Evolutionary conservation across 2,113 vertebrate genomes (phyloP).

Genomic region (Carassius carassius): DNA sequence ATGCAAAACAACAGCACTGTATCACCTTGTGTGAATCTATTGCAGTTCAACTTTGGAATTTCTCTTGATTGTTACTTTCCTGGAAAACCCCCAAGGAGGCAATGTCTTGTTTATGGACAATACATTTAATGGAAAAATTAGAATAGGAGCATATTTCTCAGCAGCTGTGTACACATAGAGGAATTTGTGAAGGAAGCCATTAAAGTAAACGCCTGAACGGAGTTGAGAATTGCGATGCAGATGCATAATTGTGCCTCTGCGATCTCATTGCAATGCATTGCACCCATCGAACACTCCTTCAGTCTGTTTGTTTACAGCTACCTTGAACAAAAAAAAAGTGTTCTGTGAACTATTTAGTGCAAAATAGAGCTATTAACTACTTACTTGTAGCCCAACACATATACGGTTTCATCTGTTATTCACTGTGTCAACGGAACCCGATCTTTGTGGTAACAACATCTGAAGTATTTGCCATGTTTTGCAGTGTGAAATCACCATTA

Average conservation of each 20-base stretch:
- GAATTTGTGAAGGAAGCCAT: constrained; percentile 71
- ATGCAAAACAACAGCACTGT: not conserved
- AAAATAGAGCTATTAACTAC: constrained; percentile 44
- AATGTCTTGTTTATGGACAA: constrained; percentile 73
- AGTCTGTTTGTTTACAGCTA: constrained; percentile 27
- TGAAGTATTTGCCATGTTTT: not conserved
- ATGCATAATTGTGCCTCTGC: constrained; percentile 24
- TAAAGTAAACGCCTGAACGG: constrained; percentile 61
- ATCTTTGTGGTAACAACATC: constrained; percentile 38
- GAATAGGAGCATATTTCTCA: constrained; percentile 66
- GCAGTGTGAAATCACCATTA: constrained; percentile 45
- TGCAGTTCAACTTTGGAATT: constrained; percentile 67
- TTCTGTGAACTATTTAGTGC: constrained; percentile 32
- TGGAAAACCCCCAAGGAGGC: constrained; percentile 73
- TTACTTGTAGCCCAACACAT: constrained; percentile 21
- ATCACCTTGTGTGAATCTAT: constrained; percentile 48
- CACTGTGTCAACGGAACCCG: constrained; percentile 30
- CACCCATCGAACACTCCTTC: constrained; percentile 3
- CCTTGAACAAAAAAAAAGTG: not conserved
- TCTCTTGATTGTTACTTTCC: constrained; percentile 75
- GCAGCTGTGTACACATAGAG: constrained; percentile 79
- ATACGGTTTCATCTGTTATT: constrained; percentile 46
- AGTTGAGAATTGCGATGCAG: constrained; percentile 53
- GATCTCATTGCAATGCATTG: not conserved
- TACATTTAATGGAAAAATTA: constrained; percentile 79